Percentiles rank a stretch among this genome's conserved stretches.
phyloP scores from a whole-genome alignment of 1,140 invertebrate genomes.

The Drosophila pachea region DNA sequence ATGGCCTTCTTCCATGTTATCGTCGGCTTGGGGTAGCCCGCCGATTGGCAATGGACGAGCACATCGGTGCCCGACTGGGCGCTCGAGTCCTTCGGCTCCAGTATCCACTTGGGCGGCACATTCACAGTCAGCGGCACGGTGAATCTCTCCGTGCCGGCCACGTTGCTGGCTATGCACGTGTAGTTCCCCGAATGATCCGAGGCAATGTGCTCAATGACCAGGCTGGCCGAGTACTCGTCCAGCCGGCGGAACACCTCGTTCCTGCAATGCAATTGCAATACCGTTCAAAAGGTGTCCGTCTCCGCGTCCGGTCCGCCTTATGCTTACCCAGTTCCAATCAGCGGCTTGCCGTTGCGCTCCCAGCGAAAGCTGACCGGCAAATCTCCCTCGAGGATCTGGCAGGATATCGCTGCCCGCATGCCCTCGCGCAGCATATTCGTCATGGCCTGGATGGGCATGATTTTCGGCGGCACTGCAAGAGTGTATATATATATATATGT shows the following conservation, averaged over 20 bases:
- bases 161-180: constrained; percentile 91
- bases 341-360: constrained; percentile 88
- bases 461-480: constrained; percentile 89
- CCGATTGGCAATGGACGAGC: constrained; percentile 92
- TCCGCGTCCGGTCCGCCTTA: too few species aligned
- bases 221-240: constrained; percentile 92
- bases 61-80: constrained; percentile 91
- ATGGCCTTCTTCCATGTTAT: constrained; percentile 93
- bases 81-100: constrained; percentile 92
- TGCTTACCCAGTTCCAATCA: constrained; percentile 78
- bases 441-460: constrained; percentile 91
- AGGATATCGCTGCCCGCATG: constrained; percentile 94
- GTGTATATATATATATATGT: not conserved
- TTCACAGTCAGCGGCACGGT: constrained; percentile 89
- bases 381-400: constrained; percentile 96
- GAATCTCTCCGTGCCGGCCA: constrained; percentile 87
- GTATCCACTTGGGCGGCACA: constrained; percentile 94
- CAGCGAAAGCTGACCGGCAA: constrained; percentile 92
- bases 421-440: constrained; percentile 90
- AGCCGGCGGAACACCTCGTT: constrained; percentile 82
- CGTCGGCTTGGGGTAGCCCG: constrained; percentile 92
- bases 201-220: constrained; percentile 92
- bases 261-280: constrained; percentile 21
- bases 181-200: constrained; percentile 92
- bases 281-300: too few species aligned